Percentiles rank a stretch among this genome's conserved stretches.
Conservation (phyloP, 1,140 invertebrate genomes). For the Drosophila saltans region DNA sequence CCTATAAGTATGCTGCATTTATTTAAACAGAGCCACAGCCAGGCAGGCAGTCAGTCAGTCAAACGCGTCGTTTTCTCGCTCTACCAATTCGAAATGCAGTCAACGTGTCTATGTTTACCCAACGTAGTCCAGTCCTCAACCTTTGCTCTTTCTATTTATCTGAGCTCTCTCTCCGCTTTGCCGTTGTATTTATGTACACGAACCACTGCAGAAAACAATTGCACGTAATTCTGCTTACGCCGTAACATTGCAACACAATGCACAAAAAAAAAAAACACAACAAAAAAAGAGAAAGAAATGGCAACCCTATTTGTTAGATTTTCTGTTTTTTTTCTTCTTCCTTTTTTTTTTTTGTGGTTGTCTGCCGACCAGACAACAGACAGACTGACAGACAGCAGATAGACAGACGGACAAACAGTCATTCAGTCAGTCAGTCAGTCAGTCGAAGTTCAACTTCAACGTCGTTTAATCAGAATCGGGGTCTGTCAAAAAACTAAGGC, state of each 20-base stretch:
- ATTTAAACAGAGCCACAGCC: slow-evolving; percentile 41
- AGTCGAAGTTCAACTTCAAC: slow-evolving; percentile 17
- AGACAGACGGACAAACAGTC: slow-evolving; percentile 3
- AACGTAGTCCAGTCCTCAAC: slow-evolving; percentile 38
- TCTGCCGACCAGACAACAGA: slow-evolving; percentile 49
- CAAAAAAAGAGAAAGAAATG: slow-evolving; percentile 33
- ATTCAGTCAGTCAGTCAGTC: slow-evolving; percentile 25
- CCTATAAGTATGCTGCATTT: slow-evolving; percentile 44
- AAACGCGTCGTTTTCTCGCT: slow-evolving; percentile 20
- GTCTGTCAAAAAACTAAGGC: slow-evolving; percentile 62
- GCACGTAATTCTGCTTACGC: slow-evolving; percentile 82
- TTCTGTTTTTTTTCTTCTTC: slow-evolving; percentile 32
- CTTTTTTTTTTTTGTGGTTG: slow-evolving; percentile 55
- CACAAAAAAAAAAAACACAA: slow-evolving; percentile 29
- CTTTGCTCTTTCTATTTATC: slow-evolving; percentile 11
- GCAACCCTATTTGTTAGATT: slow-evolving; percentile 55
- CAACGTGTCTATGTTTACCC: slow-evolving; percentile 79
- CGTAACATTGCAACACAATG: slow-evolving; percentile 74
- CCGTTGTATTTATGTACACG: slow-evolving; percentile 73
- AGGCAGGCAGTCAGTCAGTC: slow-evolving; percentile 55
- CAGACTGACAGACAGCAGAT: slow-evolving; percentile 17
- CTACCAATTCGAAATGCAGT: slow-evolving; percentile 73
- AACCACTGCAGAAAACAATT: slow-evolving; percentile 78
- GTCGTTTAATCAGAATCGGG: slow-evolving; percentile 72
- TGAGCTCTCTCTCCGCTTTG: slow-evolving; percentile 10